phyloP scores from a whole-genome alignment of 2,888 invertebrate species.

The Chaetogeoica ovagalla region DNA sequence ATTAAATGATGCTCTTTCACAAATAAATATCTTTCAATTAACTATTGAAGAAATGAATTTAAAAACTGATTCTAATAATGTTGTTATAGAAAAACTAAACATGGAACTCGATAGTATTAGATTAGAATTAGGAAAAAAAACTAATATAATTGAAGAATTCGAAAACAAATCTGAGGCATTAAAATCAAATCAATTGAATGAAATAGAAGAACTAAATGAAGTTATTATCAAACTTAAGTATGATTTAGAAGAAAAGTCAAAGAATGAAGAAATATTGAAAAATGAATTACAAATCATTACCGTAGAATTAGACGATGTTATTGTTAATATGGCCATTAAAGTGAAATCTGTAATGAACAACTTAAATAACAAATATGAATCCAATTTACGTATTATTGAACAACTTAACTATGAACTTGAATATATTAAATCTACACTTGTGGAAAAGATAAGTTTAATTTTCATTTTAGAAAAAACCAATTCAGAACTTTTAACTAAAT shows the following conservation, averaged over 20 bases:
- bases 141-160: neutral
- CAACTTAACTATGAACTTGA: conserved; percentile 17
- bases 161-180: neutral
- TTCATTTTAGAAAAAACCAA: conserved; percentile 19
- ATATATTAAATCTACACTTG: neutral
- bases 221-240: neutral
- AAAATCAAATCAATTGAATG: neutral
- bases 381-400: neutral
- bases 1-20: conserved; percentile 11
- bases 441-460: conserved; percentile 20
- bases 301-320: conserved; percentile 9
- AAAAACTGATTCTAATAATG: neutral
- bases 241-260: conserved; percentile 14
- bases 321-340: neutral
- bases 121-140: conserved; percentile 8
- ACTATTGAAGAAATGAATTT: conserved; percentile 4
- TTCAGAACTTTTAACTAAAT: conserved; percentile 20
- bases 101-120: conserved; percentile 6
- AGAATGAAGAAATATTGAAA: neutral
- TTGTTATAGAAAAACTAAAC: conserved; percentile 10
- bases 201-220: neutral
- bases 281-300: neutral
- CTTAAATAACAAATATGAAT: neutral
- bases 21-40: conserved; percentile 12
- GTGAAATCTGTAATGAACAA: neutral